Percentiles rank a stretch among this genome's conserved stretches.
These are phyloP conservation scores for Loxodonta africana DNA, from an alignment of 2,113 vertebrate species.

Conservation along the genomic window DNA sequence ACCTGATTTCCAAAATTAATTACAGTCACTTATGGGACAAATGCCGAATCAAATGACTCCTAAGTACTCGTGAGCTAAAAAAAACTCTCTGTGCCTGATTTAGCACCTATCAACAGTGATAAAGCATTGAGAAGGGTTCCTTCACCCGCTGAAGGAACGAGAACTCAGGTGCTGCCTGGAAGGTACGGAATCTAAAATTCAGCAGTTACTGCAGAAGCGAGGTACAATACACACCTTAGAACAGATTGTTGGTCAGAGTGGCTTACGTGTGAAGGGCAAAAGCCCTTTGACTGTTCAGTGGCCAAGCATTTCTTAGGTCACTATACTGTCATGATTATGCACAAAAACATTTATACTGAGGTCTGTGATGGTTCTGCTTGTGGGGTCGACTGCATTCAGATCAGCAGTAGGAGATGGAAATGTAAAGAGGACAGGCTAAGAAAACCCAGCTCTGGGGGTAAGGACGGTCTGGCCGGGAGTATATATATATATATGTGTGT, in stretches of 20 bases:
- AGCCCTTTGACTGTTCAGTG: not conserved
- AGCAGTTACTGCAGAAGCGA: not conserved
- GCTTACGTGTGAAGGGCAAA: not conserved
- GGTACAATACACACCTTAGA: not conserved
- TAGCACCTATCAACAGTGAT: conserved; percentile 64
- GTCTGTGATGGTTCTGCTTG: not conserved
- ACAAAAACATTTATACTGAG: not conserved
- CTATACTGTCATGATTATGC: not conserved
- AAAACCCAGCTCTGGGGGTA: not conserved
- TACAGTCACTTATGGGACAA: not conserved
- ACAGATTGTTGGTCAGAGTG: not conserved
- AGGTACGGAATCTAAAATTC: conserved; percentile 1
- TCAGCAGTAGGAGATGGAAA: not conserved
- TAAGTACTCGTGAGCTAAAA: conserved; percentile 36
- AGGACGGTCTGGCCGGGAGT: not conserved
- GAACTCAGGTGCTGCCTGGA: conserved; percentile 31
- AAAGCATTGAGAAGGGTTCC: conserved; percentile 62
- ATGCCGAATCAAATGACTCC: not conserved
- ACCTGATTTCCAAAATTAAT: conserved; percentile 52
- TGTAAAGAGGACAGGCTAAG: not conserved
- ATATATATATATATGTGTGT: too few species aligned
- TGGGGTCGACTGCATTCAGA: not conserved
- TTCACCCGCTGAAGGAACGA: conserved; percentile 58
- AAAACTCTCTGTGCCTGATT: not conserved
- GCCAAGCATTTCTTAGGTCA: not conserved